Evolutionary conservation across 2,888 invertebrate genomes (phyloP).

Genomic region (Drosophila kambysellisi): DNA sequence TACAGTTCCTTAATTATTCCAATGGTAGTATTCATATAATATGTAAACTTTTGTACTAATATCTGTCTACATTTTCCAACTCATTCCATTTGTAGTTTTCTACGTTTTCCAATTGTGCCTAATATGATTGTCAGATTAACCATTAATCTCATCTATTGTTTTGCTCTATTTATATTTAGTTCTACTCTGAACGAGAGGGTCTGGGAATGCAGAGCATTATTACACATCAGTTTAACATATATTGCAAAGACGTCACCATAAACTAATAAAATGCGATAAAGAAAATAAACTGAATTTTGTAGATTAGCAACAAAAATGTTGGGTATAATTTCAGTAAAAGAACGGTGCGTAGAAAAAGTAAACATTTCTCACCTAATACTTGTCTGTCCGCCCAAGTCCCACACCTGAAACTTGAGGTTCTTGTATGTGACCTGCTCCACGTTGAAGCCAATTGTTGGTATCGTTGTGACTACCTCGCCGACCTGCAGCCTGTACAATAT

Average conservation of each 20-base stretch:
- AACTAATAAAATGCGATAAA: slow-evolving; percentile 3
- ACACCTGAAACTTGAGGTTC: slow-evolving; percentile 99
- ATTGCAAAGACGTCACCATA: not conserved
- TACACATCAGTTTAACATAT: not conserved
- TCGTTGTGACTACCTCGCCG: slow-evolving; percentile 99
- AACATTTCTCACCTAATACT: slow-evolving; percentile 93
- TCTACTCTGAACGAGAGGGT: not conserved
- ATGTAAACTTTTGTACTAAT: no score
- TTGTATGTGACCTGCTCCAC: slow-evolving; percentile 99
- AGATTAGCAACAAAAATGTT: not conserved
- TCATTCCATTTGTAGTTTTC: not conserved
- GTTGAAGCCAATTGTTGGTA: slow-evolving; percentile 99
- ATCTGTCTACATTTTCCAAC: no score
- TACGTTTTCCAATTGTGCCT: not conserved
- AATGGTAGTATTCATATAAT: no score
- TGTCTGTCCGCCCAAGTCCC: slow-evolving; percentile 99
- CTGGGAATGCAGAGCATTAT: not conserved
- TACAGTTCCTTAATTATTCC: no score
- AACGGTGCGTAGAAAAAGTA: not conserved
- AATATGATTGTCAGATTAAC: not conserved
- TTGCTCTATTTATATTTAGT: not conserved
- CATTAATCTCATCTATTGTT: not conserved
- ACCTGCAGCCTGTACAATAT: slow-evolving; percentile 99
- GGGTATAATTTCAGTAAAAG: not conserved
- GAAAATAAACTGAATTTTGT: not conserved